Conservation (phyloP, 2,113 vertebrate species). For the Aplodontia rufa region DNA sequence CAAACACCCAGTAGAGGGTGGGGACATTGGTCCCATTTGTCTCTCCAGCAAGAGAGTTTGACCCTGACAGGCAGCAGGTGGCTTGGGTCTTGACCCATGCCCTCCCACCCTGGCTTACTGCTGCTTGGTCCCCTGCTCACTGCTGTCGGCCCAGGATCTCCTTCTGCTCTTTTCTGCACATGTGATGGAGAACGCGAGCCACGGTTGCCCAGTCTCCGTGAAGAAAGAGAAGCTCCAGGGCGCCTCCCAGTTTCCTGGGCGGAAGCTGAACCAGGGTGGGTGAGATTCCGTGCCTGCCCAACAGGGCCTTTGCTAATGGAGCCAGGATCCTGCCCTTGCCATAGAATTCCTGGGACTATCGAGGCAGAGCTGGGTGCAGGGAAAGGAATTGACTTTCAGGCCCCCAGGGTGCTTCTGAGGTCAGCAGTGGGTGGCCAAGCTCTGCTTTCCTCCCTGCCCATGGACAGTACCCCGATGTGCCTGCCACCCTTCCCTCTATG, state of each 20-base stretch:
- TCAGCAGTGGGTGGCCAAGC: background rate
- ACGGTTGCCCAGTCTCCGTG: background rate
- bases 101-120: fast-evolving
- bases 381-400: background rate
- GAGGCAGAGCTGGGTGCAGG: background rate
- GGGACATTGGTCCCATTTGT: too few relatives aligned
- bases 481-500: background rate
- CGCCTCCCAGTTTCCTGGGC: background rate
- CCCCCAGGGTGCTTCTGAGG: background rate
- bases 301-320: background rate
- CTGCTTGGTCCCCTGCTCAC: background rate
- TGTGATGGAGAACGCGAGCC: background rate
- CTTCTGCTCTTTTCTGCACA: background rate
- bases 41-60: background rate
- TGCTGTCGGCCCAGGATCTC: background rate
- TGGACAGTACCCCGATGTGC: fast-evolving
- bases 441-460: too few relatives aligned
- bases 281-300: background rate
- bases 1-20: background rate
- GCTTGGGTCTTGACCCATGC: background rate
- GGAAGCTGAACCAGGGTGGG: background rate
- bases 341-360: background rate
- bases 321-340: background rate
- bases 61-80: background rate
- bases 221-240: background rate